Evolutionary conservation across 2,797 vertebrate species (phyloP).

Genomic region (Myripristis jacobus): DNA sequence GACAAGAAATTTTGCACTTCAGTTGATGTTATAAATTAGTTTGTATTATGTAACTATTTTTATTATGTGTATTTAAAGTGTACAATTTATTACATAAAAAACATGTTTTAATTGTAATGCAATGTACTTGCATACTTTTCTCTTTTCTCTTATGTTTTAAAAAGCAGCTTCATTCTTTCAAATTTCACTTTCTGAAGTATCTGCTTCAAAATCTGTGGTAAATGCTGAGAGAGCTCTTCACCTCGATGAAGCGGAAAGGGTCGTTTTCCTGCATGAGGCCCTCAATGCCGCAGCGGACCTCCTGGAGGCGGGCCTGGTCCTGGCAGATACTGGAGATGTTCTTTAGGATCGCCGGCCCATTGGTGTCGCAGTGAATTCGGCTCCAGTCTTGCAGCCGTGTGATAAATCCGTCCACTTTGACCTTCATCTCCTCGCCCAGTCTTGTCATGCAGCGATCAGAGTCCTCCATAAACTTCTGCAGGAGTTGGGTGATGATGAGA

Average conservation of each 20-base stretch:
- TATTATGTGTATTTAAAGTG: no score
- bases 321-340: slow-evolving; percentile 74
- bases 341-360: slow-evolving; percentile 69
- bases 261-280: slow-evolving; percentile 77
- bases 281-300: slow-evolving; percentile 72
- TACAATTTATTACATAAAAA: no score
- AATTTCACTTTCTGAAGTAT: no score
- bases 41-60: no score
- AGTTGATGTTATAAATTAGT: no score
- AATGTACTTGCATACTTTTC: no score
- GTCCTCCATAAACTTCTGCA: slow-evolving; percentile 75
- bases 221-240: no score
- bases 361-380: slow-evolving; percentile 49
- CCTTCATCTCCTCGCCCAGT: slow-evolving; percentile 67
- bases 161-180: no score
- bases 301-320: slow-evolving; percentile 77
- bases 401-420: slow-evolving; percentile 68
- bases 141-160: no score
- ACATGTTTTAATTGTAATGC: no score
- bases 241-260: slow-evolving; percentile 81
- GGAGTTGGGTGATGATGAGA: background rate
- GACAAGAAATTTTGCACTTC: no score
- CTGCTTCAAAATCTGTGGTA: no score
- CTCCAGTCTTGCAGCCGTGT: slow-evolving; percentile 56
- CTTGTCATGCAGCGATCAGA: slow-evolving; percentile 63